phyloP scores from a whole-genome alignment of 1,140 invertebrate genomes.

The Triops longicaudatus region DNA sequence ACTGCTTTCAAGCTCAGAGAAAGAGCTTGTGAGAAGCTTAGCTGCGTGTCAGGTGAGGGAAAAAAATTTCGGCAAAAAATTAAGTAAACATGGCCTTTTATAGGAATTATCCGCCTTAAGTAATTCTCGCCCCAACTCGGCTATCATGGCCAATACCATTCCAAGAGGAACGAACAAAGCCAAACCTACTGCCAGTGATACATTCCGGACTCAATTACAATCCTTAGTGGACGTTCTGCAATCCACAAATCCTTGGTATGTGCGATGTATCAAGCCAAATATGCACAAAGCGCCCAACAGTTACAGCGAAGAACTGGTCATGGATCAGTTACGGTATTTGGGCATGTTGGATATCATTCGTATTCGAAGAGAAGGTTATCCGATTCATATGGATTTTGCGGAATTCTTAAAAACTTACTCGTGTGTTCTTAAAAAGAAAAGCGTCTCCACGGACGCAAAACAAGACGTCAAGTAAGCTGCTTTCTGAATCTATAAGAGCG shows the following conservation, averaged over 20 bases:
- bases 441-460: conserved; percentile 39
- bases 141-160: conserved; percentile 47
- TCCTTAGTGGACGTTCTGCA: conserved; percentile 84
- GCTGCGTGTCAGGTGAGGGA: conserved; percentile 1
- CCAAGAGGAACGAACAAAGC: conserved; percentile 80
- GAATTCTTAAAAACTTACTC: conserved; percentile 72
- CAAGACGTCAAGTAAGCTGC: conserved; percentile 45
- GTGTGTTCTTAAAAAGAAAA: conserved; percentile 48
- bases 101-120: background rate
- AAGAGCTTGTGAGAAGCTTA: conserved; percentile 81
- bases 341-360: conserved; percentile 94
- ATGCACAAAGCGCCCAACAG: conserved; percentile 71
- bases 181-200: conserved; percentile 86
- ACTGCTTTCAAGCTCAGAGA: conserved; percentile 74
- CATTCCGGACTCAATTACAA: conserved; percentile 82
- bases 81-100: background rate
- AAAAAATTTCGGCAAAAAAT: background rate
- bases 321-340: conserved; percentile 84
- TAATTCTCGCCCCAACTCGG: background rate
- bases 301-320: conserved; percentile 72
- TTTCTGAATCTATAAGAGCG: background rate
- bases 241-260: conserved; percentile 89
- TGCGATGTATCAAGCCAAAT: conserved; percentile 92
- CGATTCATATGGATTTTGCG: conserved; percentile 70
- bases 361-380: conserved; percentile 86